Base-by-base conservation (phyloP, 2,888 invertebrate species). In the Pilophorus perplexus region DNA sequence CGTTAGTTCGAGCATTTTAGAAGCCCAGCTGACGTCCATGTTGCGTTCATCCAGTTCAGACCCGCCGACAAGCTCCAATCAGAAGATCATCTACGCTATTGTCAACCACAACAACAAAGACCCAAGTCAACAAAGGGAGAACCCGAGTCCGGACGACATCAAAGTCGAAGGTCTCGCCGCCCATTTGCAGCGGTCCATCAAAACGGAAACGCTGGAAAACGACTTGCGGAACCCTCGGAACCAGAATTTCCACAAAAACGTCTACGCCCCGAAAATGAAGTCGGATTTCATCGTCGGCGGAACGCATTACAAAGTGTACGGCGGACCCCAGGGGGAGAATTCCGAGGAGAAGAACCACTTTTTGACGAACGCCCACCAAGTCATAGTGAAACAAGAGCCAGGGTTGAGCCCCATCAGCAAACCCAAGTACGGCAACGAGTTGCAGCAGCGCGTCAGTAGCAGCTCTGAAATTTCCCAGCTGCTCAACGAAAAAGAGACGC, bases 1-100 rank as follows among this genome's bases (percentile, higher is more conserved):
- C 22, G 66, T 69, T 12, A 69, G 71, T 50, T 72, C 72, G 6
- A 72, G 72, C 62, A 72, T 72, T 59, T 57, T 72, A 40, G 72
- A 72, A 70, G 72, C 72, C 37, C 72, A 72, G 48, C 44, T 72
- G 33, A 66, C 66, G 6, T 70, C 70, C 2, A 70, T 70, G 70
- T 48, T 70, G 23, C 44, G 70, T 22, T 59, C 68, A 0, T 59
- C 62, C 10, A 42, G 48, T n/a, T 44, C 67, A 18, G 66, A 64
- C 33, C 64, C 67, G 5, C 57, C 52, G 10, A 16, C 52, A 1
- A 38, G 52, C 10, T 64, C 64, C 14, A 64, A 54, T 52, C 69
- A 67, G 52, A 69, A 69, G 33, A 66, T 60, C 18, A 64, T 69
- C 38, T 69, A 69, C 52, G 66, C 69, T 6, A 42, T 69, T 14